Conservation (phyloP, 2,113 vertebrate species). For the Callipepla californica region DNA sequence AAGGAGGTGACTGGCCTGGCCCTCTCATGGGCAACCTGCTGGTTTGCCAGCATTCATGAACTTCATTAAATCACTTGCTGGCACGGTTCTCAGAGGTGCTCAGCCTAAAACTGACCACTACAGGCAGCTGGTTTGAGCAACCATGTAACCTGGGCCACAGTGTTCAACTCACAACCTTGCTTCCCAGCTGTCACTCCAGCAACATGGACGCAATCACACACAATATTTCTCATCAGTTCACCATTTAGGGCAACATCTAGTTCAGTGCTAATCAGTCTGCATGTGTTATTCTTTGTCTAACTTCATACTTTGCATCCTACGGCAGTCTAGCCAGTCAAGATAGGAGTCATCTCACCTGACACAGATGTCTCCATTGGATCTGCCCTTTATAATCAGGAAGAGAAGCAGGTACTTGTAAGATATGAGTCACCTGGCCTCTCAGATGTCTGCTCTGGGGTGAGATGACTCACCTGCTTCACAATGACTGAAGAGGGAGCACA, state of each 20-base stretch:
- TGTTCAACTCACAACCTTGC: background rate
- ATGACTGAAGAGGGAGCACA: background rate
- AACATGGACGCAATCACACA: background rate
- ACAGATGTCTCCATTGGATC: background rate
- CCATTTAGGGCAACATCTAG: background rate
- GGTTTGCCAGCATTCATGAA: background rate
- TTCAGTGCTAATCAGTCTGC: background rate
- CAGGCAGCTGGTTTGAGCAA: rapidly evolving
- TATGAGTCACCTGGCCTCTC: background rate
- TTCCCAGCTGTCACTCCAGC: background rate
- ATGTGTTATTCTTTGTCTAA: background rate
- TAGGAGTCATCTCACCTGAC: background rate
- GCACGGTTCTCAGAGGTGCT: background rate
- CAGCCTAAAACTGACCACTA: background rate
- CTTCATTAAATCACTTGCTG: background rate
- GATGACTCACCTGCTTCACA: background rate
- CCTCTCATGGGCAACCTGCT: background rate
- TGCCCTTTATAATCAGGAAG: background rate
- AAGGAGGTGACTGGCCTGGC: background rate
- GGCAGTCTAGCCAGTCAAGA: background rate
- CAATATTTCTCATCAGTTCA: background rate
- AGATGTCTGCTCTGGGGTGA: background rate
- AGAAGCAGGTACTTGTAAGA: background rate
- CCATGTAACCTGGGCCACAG: rapidly evolving
- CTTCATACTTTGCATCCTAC: background rate